These are phyloP conservation scores for Pangasius krempfi DNA, from an alignment of 2,797 vertebrate genomes.

Conservation along the genomic window DNA sequence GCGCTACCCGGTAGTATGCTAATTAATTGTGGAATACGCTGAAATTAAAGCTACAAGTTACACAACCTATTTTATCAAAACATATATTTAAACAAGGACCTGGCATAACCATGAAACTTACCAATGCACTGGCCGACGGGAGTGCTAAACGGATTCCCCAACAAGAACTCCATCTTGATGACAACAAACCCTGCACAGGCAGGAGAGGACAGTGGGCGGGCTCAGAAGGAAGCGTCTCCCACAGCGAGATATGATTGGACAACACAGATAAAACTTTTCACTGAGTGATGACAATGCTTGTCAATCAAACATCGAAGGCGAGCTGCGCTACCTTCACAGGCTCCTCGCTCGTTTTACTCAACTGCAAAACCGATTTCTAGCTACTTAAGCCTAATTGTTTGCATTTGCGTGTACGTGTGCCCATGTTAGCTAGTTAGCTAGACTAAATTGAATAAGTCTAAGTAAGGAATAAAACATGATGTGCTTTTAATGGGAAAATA, in stretches of 20 bases:
- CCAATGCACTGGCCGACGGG: constrained; percentile 95
- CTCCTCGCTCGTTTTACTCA: not conserved
- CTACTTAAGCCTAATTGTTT: not conserved
- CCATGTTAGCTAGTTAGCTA: not conserved
- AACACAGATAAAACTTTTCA: rapidly evolving
- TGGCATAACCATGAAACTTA: constrained; percentile 67
- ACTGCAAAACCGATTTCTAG: not conserved
- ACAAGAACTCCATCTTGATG: constrained; percentile 97
- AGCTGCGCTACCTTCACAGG: not conserved
- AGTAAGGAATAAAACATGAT: not conserved
- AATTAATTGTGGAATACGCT: not conserved
- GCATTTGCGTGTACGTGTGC: not conserved
- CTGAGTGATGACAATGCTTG: constrained; percentile 42
- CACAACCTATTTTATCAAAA: not conserved
- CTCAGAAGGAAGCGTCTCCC: constrained; percentile 59
- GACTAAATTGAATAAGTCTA: not conserved
- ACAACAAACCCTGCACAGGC: constrained; percentile 80
- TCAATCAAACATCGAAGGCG: constrained; percentile 50
- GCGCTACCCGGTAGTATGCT: not conserved
- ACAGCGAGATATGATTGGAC: constrained; percentile 60
- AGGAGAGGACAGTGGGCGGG: constrained; percentile 52
- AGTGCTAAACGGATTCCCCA: constrained; percentile 97
- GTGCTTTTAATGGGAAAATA: not conserved
- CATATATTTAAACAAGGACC: not conserved
- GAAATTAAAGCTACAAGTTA: not conserved